These are phyloP conservation scores for Clitarchus hookeri DNA, from an alignment of 2,888 invertebrate genomes.

Conservation along the genomic window DNA sequence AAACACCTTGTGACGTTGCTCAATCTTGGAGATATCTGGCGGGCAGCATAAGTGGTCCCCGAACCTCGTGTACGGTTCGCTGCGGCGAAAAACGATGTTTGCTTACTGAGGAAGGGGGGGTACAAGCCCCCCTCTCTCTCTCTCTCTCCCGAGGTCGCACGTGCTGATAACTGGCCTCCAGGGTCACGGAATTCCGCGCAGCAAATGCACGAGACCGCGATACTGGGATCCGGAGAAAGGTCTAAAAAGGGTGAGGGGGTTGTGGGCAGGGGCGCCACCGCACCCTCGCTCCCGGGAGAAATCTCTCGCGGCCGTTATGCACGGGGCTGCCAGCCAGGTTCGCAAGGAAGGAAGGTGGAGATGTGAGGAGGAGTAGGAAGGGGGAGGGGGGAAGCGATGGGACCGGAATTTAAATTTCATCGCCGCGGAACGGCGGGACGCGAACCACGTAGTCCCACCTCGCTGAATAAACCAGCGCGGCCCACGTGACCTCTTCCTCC, in stretches of 20 bases:
- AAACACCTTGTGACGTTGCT: no score
- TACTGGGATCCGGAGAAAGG: background rate
- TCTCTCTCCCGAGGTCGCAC: background rate
- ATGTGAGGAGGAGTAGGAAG: background rate
- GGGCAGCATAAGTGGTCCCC: no score
- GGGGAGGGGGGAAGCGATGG: background rate
- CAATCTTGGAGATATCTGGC: no score
- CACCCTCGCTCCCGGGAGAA: background rate
- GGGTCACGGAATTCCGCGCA: background rate
- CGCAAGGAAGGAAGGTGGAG: background rate
- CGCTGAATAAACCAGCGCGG: conserved; percentile 9
- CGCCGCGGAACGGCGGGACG: background rate
- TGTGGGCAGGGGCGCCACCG: background rate
- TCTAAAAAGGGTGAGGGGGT: no score
- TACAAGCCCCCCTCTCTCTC: background rate
- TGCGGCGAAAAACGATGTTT: no score
- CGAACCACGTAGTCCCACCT: background rate
- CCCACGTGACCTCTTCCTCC: background rate
- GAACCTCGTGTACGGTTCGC: no score
- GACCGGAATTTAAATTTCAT: background rate
- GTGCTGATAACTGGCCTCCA: background rate
- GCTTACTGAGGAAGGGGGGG: no score
- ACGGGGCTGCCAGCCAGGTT: background rate
- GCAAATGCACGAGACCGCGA: background rate
- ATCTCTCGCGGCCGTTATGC: conserved; percentile 14